Conservation (phyloP, 1,140 invertebrate genomes). For the Arion vulgaris region DNA sequence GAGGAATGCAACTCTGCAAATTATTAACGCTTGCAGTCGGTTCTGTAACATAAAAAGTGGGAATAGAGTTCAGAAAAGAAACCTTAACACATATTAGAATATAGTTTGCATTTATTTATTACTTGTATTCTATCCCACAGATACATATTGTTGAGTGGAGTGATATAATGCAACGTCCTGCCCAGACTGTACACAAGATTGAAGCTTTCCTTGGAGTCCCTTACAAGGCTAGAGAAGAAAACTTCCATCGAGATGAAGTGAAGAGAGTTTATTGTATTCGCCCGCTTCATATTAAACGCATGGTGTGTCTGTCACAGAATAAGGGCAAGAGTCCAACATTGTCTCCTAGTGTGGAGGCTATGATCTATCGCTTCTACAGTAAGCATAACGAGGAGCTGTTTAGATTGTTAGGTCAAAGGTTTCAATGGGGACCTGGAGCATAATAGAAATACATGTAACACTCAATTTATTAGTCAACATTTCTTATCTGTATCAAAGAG, state of each 20-base stretch:
- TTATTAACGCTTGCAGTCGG: too few relatives aligned
- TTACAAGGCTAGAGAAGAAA: conserved; percentile 56
- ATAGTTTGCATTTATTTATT: background rate
- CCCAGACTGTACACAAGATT: conserved; percentile 62
- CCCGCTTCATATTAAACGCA: conserved; percentile 47
- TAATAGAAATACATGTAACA: too few relatives aligned
- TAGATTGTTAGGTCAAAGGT: conserved; percentile 60
- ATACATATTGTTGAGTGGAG: conserved; percentile 69
- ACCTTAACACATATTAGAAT: background rate
- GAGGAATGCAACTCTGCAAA: too few relatives aligned
- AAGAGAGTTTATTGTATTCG: conserved; percentile 74
- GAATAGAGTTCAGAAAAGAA: too few relatives aligned
- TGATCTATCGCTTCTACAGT: conserved; percentile 88
- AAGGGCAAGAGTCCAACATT: conserved; percentile 92
- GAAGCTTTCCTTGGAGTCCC: conserved; percentile 67
- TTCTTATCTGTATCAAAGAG: too few relatives aligned
- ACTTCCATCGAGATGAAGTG: conserved; percentile 70
- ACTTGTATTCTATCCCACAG: conserved; percentile 49
- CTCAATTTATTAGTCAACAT: too few relatives aligned
- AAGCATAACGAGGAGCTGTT: conserved; percentile 82
- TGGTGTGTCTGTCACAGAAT: conserved; percentile 86
- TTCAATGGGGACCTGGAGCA: conserved; percentile 66
- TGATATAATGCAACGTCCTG: conserved; percentile 62
- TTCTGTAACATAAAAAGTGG: too few relatives aligned
- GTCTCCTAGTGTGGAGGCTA: conserved; percentile 80